Evolutionary conservation across 1,140 invertebrate species (phyloP).

Genomic region (Rhagoletis pomonella): DNA sequence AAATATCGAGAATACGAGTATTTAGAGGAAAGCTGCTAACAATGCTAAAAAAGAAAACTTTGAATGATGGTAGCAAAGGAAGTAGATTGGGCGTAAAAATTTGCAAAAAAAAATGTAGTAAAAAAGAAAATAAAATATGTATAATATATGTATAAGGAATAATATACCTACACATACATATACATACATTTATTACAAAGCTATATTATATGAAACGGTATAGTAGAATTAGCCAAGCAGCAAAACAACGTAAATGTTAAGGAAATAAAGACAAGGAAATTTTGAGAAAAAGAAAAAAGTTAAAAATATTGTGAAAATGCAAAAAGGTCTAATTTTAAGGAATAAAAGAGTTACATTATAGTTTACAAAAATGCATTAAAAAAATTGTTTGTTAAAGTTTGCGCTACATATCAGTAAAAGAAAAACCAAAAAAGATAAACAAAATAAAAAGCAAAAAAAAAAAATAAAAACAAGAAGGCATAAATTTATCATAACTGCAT

Average conservation of each 20-base stretch:
- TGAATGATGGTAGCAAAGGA: too few species aligned
- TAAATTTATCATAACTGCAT: background rate
- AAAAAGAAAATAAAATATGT: background rate
- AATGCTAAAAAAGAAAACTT: background rate
- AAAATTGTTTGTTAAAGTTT: conserved; percentile 74
- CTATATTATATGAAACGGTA: background rate
- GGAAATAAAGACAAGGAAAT: background rate
- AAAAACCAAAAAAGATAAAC: conserved; percentile 50
- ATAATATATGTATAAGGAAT: conserved; percentile 9
- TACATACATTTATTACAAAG: conserved; percentile 14
- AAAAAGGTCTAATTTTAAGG: conserved; percentile 2
- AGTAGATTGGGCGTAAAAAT: too few species aligned
- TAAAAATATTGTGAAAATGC: background rate
- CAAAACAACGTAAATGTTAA: background rate
- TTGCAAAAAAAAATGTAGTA: too few species aligned
- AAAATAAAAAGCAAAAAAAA: conserved; percentile 32
- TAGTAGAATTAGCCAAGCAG: conserved; percentile 48
- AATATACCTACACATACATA: conserved; percentile 25
- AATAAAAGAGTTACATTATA: conserved; percentile 57
- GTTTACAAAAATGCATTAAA: conserved; percentile 60
- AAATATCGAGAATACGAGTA: too few species aligned
- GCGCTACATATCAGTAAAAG: conserved; percentile 72
- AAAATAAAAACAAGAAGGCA: conserved; percentile 5
- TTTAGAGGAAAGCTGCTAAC: background rate
- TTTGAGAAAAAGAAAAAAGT: background rate